phyloP scores from a whole-genome alignment of 2,797 vertebrate species.

The Brotula barbata region DNA sequence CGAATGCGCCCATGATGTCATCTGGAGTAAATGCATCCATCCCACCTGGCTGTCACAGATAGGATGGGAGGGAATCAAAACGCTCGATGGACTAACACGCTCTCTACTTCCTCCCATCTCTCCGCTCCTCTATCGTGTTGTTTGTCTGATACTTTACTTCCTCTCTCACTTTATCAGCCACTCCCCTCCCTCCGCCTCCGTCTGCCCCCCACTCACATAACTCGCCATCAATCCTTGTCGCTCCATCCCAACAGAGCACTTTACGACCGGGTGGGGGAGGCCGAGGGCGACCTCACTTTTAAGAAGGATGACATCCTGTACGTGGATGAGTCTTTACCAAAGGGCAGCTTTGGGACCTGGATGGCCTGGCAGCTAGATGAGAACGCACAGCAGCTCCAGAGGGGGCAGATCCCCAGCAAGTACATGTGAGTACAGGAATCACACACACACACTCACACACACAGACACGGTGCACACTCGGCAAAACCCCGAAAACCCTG shows the following conservation, averaged over 20 bases:
- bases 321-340: conserved; percentile 94
- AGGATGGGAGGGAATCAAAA: conserved; percentile 8
- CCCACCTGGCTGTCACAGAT: conserved; percentile 56
- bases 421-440: conserved; percentile 85
- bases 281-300: conserved; percentile 91
- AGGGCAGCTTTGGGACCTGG: conserved; percentile 94
- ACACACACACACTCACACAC: conserved; percentile 1
- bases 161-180: conserved; percentile 45
- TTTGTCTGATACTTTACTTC: conserved; percentile 27
- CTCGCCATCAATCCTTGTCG: conserved; percentile 45
- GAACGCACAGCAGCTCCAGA: conserved; percentile 94
- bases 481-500: no score
- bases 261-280: conserved; percentile 90
- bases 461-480: conserved; percentile 18
- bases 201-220: conserved; percentile 19
- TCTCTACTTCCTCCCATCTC: conserved; percentile 12
- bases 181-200: conserved; percentile 7
- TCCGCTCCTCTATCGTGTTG: conserved; percentile 40
- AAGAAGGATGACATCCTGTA: conserved; percentile 98
- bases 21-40: conserved; percentile 70
- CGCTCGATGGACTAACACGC: conserved; percentile 26
- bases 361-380: conserved; percentile 98
- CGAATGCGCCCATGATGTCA: conserved; percentile 70
- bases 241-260: conserved; percentile 83
- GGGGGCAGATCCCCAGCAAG: conserved; percentile 97